A percentile compares a stretch with the other conserved stretches of the same genome.
Conservation (phyloP, 2,113 vertebrate species). For the Sylvicapra grimmia region DNA sequence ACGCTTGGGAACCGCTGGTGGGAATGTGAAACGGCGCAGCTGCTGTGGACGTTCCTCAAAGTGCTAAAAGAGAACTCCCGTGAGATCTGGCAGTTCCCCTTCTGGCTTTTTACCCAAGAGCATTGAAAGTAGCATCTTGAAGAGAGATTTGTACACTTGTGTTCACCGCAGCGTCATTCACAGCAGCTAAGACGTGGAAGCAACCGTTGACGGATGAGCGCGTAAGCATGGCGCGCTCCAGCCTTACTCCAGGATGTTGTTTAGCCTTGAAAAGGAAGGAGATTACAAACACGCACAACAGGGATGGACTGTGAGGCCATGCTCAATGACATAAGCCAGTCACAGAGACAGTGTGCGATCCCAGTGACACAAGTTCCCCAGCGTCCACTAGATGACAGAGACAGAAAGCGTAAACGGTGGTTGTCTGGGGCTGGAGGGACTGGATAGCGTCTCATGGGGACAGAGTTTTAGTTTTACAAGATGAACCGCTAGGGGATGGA, state of each 20-base stretch:
- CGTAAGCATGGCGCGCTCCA: neutral
- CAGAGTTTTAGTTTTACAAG: neutral
- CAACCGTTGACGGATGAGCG: neutral
- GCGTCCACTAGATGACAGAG: neutral
- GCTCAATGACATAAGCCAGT: too few species aligned
- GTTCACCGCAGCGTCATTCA: neutral
- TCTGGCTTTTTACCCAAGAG: neutral
- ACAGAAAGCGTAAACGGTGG: neutral
- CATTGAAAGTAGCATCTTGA: neutral
- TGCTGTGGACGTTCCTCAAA: neutral
- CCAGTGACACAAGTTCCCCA: too few species aligned
- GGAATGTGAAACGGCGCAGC: neutral
- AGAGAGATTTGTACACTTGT: neutral
- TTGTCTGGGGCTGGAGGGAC: neutral
- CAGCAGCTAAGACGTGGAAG: neutral
- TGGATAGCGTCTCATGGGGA: neutral
- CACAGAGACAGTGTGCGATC: neutral
- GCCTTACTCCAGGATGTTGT: neutral
- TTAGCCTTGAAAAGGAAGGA: neutral
- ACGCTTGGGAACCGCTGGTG: neutral
- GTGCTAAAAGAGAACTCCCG: neutral
- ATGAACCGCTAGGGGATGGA: neutral
- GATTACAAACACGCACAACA: neutral
- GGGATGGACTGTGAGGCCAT: neutral
- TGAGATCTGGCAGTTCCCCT: neutral